A percentile compares a stretch with the other conserved stretches of the same genome.
phyloP scores from a whole-genome alignment of 2,797 vertebrate species.

The Arctocebus calabarensis region DNA sequence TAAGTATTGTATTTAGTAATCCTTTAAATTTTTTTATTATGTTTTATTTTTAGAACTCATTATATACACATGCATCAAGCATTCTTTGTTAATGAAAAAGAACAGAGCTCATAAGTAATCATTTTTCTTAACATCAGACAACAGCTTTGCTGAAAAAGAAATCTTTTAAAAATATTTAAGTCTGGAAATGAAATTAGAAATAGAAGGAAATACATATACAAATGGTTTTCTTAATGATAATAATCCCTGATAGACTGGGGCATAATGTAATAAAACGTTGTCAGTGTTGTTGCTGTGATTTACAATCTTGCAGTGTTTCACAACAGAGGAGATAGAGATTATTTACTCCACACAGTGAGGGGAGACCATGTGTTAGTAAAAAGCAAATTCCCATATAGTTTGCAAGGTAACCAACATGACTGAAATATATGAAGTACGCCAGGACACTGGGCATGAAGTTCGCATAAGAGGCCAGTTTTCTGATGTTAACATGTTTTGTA shows the following conservation, averaged over 20 bases:
- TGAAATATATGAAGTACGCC: neutral
- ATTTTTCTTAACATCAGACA: neutral
- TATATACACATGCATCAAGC: neutral
- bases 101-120: neutral
- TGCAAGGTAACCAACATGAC: neutral
- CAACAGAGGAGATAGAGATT: neutral
- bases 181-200: neutral
- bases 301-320: constrained; percentile 11
- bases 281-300: constrained; percentile 31
- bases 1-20: neutral
- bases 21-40: neutral
- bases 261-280: neutral
- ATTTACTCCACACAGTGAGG: neutral
- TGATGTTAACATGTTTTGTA: neutral
- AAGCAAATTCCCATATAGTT: constrained; percentile 10
- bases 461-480: neutral
- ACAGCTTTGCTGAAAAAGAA: constrained; percentile 8
- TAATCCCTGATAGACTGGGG: neutral
- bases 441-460: neutral
- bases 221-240: neutral
- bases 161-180: neutral
- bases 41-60: neutral
- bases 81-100: neutral
- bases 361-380: neutral
- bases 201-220: neutral